Conservation (phyloP, 2,888 invertebrate genomes). For the Mimumesa dahlbomi region DNA sequence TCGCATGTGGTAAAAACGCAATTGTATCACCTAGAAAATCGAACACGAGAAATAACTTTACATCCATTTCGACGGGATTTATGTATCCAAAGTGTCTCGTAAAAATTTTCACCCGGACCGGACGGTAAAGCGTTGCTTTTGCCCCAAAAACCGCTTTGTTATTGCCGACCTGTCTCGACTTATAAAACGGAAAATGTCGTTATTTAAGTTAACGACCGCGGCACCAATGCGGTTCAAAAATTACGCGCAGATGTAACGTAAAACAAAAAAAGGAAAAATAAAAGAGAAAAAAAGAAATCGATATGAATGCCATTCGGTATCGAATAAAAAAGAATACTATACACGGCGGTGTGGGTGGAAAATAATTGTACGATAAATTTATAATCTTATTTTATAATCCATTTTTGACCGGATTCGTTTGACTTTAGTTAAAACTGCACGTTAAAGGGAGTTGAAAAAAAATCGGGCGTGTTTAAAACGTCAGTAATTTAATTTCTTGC, state of each 20-base stretch:
- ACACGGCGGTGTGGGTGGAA: background rate
- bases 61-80: conserved; percentile 48
- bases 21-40: conserved; percentile 32
- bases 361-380: background rate
- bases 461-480: no score
- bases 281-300: background rate
- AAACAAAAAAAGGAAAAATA: no score
- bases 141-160: background rate
- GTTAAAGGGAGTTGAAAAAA: no score
- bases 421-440: background rate
- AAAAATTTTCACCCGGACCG: conserved; percentile 45
- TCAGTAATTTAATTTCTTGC: no score
- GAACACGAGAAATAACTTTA: conserved; percentile 52
- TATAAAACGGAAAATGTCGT: conserved; percentile 16
- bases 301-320: background rate
- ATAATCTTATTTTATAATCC: background rate
- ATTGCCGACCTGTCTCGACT: conserved; percentile 11
- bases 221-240: conserved; percentile 29
- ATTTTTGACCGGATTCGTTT: background rate
- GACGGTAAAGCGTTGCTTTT: conserved; percentile 1
- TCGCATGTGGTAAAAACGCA: conserved; percentile 33
- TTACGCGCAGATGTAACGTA: conserved; percentile 11
- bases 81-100: conserved; percentile 40
- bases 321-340: background rate
- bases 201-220: conserved; percentile 37